Conservation (phyloP, 2,888 invertebrate genomes). For the Amphimallon solstitiale region DNA sequence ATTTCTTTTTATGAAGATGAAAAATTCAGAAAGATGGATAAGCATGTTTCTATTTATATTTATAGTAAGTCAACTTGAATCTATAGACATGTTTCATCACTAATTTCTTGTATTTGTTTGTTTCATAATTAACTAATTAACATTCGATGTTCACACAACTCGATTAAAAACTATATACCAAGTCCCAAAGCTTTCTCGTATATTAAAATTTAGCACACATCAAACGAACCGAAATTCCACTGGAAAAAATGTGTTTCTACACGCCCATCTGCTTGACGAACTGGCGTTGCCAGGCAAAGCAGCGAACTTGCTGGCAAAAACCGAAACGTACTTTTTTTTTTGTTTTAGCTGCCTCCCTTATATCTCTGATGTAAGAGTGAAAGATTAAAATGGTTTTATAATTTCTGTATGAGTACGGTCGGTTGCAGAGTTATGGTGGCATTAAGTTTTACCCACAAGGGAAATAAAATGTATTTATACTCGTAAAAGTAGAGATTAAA, state of each 20-base stretch:
- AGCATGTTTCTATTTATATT: no score
- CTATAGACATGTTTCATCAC: no score
- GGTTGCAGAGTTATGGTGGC: slow-evolving; percentile 35
- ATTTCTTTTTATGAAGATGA: no score
- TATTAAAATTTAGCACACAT: slow-evolving; percentile 30
- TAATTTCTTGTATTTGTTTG: no score
- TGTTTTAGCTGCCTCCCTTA: slow-evolving; percentile 12
- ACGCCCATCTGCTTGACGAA: background rate
- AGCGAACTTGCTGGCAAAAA: slow-evolving; percentile 25
- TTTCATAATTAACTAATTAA: no score
- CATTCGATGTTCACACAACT: no score
- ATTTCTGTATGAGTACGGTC: slow-evolving; percentile 43
- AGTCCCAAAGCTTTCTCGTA: background rate
- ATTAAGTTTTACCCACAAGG: slow-evolving; percentile 48
- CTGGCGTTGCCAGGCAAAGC: no score
- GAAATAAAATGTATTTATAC: slow-evolving; percentile 48
- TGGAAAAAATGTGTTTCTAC: background rate
- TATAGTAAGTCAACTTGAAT: no score
- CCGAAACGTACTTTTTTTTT: slow-evolving; percentile 40
- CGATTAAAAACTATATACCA: no score
- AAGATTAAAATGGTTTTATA: slow-evolving; percentile 52
- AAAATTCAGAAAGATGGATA: no score
- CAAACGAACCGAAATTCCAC: slow-evolving; percentile 18
- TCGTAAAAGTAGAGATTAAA: slow-evolving; percentile 45
- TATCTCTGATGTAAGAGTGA: slow-evolving; percentile 43